Percentiles rank a stretch among this genome's conserved stretches.
Conservation (phyloP, 2,113 vertebrate species). For the Corydoras sp. region DNA sequence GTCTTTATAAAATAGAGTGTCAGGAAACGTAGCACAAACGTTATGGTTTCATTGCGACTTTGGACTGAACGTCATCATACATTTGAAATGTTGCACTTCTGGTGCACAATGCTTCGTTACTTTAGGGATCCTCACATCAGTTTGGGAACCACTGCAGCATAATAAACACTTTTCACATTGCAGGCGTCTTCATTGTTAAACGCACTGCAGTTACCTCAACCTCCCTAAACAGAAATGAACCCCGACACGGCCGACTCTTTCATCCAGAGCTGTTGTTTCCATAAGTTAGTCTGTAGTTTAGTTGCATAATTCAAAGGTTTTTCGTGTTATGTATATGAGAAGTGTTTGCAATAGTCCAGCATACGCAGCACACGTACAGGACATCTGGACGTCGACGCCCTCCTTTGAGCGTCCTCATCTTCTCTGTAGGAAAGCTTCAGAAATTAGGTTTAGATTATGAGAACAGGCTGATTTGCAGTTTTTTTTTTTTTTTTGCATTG, state of each 20-base stretch:
- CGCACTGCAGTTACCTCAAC: conserved; percentile 41
- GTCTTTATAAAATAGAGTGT: neutral
- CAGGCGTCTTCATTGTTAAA: conserved; percentile 40
- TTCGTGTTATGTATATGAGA: no score
- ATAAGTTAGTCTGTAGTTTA: conserved; percentile 15
- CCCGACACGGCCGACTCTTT: conserved; percentile 27
- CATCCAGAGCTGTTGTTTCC: conserved; percentile 2
- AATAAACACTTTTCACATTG: conserved; percentile 31
- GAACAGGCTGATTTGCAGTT: no score
- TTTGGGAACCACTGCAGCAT: conserved; percentile 24
- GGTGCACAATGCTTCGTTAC: neutral
- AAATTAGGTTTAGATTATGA: no score
- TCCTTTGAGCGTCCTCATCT: no score
- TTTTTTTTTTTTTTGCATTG: no score
- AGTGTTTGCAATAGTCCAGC: no score
- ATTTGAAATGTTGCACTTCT: no score
- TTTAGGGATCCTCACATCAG: conserved; percentile 8
- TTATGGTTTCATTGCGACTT: no score
- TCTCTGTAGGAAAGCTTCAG: no score
- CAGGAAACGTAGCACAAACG: neutral
- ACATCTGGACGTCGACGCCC: no score
- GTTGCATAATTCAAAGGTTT: conserved; percentile 10
- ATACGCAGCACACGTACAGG: no score
- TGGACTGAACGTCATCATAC: no score
- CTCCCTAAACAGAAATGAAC: conserved; percentile 27